These are phyloP conservation scores for Saccopteryx bilineata DNA, from an alignment of 2,113 vertebrate species.

Conservation along the genomic window DNA sequence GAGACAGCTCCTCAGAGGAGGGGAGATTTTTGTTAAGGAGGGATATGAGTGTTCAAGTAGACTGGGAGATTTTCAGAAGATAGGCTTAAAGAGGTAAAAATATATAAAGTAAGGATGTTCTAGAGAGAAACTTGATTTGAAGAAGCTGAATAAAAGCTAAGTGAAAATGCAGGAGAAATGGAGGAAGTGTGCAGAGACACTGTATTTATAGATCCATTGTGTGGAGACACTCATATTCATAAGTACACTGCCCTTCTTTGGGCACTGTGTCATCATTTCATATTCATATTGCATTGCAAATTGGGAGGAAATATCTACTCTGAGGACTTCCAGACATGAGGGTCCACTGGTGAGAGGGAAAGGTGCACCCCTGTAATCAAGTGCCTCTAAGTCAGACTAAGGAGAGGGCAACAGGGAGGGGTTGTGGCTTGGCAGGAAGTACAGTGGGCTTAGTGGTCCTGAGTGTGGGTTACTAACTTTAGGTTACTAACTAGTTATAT, in stretches of 20 bases:
- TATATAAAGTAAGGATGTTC: background rate
- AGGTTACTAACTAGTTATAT: background rate
- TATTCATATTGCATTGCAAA: background rate
- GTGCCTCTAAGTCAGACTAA: background rate
- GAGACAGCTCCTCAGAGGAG: background rate
- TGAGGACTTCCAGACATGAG: accelerated
- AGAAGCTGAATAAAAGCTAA: background rate
- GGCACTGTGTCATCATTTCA: background rate
- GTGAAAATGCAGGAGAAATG: background rate
- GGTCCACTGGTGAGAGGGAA: background rate
- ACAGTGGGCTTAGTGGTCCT: background rate
- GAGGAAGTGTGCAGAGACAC: background rate
- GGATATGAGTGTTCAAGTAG: background rate
- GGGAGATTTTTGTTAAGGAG: background rate
- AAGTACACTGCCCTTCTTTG: background rate
- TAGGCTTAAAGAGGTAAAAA: background rate
- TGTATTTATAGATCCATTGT: background rate
- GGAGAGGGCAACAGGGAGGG: too few species aligned
- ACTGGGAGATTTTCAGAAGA: background rate
- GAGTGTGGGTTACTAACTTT: background rate
- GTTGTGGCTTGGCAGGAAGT: background rate
- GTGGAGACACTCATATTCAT: background rate
- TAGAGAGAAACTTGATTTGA: background rate
- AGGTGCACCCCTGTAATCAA: background rate
- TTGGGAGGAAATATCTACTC: background rate